Evolutionary conservation across 2,888 invertebrate genomes (phyloP), one percentile per base, ranked within the genome.

Genomic region (Cephus pulcher): DNA sequence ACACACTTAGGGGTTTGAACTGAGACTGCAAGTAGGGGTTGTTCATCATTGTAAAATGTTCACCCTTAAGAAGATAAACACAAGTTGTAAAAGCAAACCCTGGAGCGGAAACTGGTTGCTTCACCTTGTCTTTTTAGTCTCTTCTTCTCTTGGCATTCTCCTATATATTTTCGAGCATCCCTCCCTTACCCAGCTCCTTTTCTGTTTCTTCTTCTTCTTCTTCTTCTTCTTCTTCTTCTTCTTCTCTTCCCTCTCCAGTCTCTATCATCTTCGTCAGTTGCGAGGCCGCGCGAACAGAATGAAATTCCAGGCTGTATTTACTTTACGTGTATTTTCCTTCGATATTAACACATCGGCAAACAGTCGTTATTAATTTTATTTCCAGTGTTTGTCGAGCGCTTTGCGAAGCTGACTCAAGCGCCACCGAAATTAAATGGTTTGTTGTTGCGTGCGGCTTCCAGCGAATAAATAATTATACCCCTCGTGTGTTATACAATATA

Each of bases 331-430:
- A 84, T 84, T 84, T 84, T 84, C 82, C 80, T 84, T 83, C 84
- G 80, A 84, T 84, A 84, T 84, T 83, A 84, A 84, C 84, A 83
- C 84, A 80, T 82, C 76, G 80, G 80, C 77, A 83, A 84, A 82
- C 83, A 84, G 76, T 79, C 84, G 83, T 84, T 84, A 84, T 84
- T 84, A 84, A 84, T 84, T 84, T 83, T 82, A 84, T 82, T 84
- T 83, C 81, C 80, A 80, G 76, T 82, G 80, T 83, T 84, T 83
- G 75, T 69, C 76, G 40, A 75, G 73, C 74, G 77, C 79, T 78
- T 70, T 76, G 73, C 75, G 70, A 70, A 75, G 78, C 78, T 78
- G 74, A 75, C 75, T 73, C 79, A 79, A 76, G 73, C 76, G 73
- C 76, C 74, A 74, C 32, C 69, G 73, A 79, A 79, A 79, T 79